Evolutionary conservation across 2,888 invertebrate genomes (phyloP), one percentile per base, ranked within the genome.

Genomic region (Mimumesa dahlbomi): DNA sequence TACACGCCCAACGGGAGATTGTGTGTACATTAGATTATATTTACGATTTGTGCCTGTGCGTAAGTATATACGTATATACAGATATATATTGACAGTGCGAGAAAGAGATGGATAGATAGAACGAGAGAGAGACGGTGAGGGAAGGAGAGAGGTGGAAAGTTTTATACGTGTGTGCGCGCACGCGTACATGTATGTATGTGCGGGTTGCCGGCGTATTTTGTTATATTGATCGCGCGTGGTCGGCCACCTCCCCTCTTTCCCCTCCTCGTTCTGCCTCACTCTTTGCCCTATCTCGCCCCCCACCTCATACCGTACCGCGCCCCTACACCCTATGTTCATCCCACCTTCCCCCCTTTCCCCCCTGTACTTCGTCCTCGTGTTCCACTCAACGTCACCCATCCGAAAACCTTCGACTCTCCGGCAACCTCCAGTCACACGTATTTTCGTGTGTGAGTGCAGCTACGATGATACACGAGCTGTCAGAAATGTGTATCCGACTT

Each of bases 161-260:
- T 18, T 6, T 42, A 18, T 49, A 49, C 34, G 53, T 45, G 62
- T 52, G 69, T 61, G 52, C 58, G 66, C 71, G 72, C 72, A 62
- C 71, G 75, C 71, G 81, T 77, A 72, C 75, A 65, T 68, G 73
- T 75, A 71, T 79, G 73, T 73, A 81, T 81, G 84, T 79, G 79
- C 84, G 84, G 83, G 82, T 85, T 87, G 87, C 85, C 87, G 86
- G 86, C 86, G 88, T 89, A 89, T 89, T 89, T 89, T 89, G 89
- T 88, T 89, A 89, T 89, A 89, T 89, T 89, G 89, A 89, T 89
- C 89, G 89, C 84, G 85, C 85, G 85, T 85, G 84, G 85, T 86
- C 85, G 85, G 84, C 88, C 87, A 85, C 84, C 84, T 82, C 85
- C 77, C 80, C 78, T 76, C 72, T 70, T 66, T 73, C 77, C 62